Percentiles rank a stretch among this genome's conserved stretches.
Evolutionary conservation across 2,797 vertebrate genomes (phyloP).

Genomic region (Poecilia velifera): DNA sequence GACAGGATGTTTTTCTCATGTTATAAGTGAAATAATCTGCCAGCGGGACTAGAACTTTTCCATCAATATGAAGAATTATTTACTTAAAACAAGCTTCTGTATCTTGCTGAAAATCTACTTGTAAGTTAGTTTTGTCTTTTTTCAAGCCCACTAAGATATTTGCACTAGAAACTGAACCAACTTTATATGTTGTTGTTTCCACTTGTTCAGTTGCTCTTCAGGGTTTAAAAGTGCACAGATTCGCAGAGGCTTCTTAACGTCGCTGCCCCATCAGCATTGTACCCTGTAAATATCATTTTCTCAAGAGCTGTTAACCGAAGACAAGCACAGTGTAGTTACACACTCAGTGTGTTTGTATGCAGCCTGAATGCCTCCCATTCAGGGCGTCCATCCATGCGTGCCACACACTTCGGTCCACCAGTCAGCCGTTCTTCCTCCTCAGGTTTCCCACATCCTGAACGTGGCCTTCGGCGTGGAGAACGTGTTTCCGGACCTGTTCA

Average conservation of each 20-base stretch:
- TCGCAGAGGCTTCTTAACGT: background rate
- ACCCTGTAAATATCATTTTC: background rate
- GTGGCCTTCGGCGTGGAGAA: conserved; percentile 95
- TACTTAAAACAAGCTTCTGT: no score
- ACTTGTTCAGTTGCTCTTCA: background rate
- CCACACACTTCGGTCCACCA: no score
- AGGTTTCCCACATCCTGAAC: conserved; percentile 96
- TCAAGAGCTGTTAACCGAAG: background rate
- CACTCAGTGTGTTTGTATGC: background rate
- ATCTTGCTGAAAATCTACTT: no score
- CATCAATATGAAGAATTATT: no score
- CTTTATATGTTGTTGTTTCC: no score
- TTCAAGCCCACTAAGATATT: background rate
- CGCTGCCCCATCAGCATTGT: background rate
- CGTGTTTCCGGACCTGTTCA: conserved; percentile 87
- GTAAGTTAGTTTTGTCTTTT: no score
- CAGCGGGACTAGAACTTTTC: no score
- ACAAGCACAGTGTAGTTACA: background rate
- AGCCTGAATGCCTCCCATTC: background rate
- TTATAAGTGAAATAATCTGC: no score
- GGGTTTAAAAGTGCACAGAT: background rate
- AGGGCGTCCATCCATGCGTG: background rate
- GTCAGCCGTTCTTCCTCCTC: conserved; percentile 10
- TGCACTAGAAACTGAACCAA: background rate
- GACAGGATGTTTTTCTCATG: no score